These are phyloP conservation scores for Ectobius pallidus DNA, from an alignment of 2,888 invertebrate genomes.

Conservation along the genomic window DNA sequence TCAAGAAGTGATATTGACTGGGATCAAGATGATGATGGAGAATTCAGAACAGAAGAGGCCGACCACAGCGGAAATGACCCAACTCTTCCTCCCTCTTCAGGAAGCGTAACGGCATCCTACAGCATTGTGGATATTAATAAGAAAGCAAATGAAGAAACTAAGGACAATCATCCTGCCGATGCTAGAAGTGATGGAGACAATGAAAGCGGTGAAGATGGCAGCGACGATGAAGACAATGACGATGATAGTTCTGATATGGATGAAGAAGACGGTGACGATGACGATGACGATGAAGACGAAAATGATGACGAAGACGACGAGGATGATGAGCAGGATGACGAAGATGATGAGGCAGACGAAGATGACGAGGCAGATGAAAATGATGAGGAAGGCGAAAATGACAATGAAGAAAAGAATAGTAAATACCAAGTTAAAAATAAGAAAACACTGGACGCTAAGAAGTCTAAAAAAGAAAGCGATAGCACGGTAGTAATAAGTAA, in stretches of 20 bases:
- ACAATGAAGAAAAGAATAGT: no score
- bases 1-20: not conserved
- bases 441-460: no score
- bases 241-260: conserved; percentile 17
- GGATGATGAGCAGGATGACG: not conserved
- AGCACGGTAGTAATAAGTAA: no score
- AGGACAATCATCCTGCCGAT: conserved; percentile 7
- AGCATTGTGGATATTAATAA: not conserved
- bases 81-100: not conserved
- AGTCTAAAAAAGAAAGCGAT: no score
- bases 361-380: no score
- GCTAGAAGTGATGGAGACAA: conserved; percentile 21
- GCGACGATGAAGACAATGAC: conserved; percentile 33
- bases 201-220: conserved; percentile 31
- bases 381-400: no score
- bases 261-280: conserved; percentile 25
- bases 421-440: no score
- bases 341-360: not conserved
- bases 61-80: conserved; percentile 4
- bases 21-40: not conserved
- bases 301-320: not conserved
- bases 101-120: not conserved
- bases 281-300: conserved; percentile 30
- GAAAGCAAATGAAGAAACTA: not conserved
- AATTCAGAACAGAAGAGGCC: not conserved